A percentile compares a stretch with the other conserved stretches of the same genome.
Evolutionary conservation across 2,888 invertebrate species (phyloP).

Genomic region (Plebejus anna): DNA sequence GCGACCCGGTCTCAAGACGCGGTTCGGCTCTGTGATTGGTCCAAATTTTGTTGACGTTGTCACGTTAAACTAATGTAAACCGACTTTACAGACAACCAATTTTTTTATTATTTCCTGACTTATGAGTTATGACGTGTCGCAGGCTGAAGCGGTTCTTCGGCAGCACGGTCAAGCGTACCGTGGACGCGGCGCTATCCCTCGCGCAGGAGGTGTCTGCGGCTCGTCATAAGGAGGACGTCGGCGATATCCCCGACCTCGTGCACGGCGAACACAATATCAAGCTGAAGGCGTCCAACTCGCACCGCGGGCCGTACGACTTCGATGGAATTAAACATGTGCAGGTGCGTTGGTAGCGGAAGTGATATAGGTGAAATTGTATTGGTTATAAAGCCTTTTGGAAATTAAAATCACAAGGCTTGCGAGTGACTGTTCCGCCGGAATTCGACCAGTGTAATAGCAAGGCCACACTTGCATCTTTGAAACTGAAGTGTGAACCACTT

Average conservation of each 20-base stretch:
- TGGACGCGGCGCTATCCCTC: conserved; percentile 93
- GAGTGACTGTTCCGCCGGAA: no score
- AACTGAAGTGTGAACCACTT: no score
- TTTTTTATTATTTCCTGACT: neutral
- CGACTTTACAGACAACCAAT: no score
- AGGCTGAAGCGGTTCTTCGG: conserved; percentile 91
- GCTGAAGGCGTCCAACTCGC: conserved; percentile 95
- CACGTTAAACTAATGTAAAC: no score
- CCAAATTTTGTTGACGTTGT: no score
- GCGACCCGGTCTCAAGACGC: no score
- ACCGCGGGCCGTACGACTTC: conserved; percentile 98
- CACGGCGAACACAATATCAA: conserved; percentile 90
- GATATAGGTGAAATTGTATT: no score
- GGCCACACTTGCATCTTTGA: no score
- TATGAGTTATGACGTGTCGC: neutral
- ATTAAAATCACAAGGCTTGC: no score
- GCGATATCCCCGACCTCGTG: conserved; percentile 91
- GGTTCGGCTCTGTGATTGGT: no score
- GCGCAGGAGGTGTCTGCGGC: conserved; percentile 94
- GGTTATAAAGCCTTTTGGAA: no score
- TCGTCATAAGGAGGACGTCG: conserved; percentile 91
- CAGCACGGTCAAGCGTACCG: conserved; percentile 93
- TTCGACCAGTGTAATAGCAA: no score
- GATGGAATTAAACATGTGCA: conserved; percentile 93
- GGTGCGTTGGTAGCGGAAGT: conserved; percentile 55